Evolutionary conservation across 2,113 vertebrate species (phyloP), one percentile per base, ranked within the genome.

Genomic region (Elephas maximus): DNA sequence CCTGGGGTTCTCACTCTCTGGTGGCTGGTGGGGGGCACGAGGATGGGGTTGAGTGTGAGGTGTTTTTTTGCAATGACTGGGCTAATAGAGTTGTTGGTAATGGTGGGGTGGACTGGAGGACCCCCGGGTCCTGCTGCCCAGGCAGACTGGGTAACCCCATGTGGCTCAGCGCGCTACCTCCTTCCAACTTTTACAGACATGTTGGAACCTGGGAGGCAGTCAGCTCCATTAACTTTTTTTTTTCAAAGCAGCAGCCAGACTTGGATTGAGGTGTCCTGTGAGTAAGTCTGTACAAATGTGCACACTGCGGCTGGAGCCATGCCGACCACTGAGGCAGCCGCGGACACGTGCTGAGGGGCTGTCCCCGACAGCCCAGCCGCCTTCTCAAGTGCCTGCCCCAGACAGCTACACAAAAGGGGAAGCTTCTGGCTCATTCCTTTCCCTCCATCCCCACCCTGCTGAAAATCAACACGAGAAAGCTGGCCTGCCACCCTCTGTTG

Each of bases 141-240:
- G 9, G 78, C 51, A 67, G 87, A 57, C 86, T 41, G 63, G 57
- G 41, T 28, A 79, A 74, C 26, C 23, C 5, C 0, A 62, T 0
- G 0, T 77, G 67, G 90, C 94, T 91, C 23, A 0, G 88, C 2
- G 5, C 60, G 91, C 21, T 91, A 84, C 92, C 95, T 97, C 96
- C 92, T 88, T 94, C 95, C 97, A 93, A 69, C 74, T 57, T 79
- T 44, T 0, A 81, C 3, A 96, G 98, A 95, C 97, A 81, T 92
- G 98, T 98, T 67, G 96, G 95, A 95, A 98, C 98, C 97, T 98
- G 97, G 98, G 93, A 98, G 96, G 79, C 92, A 95, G 88, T 91
- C 81, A 51, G 82, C 71, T 79, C 74, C 76, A 0, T 12, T 92
- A 97, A 0, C 41, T 44, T 74, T 67, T 67, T 86, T 82, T 48